phyloP scores from a whole-genome alignment of 2,888 invertebrate species.

The Tyria jacobaeae region DNA sequence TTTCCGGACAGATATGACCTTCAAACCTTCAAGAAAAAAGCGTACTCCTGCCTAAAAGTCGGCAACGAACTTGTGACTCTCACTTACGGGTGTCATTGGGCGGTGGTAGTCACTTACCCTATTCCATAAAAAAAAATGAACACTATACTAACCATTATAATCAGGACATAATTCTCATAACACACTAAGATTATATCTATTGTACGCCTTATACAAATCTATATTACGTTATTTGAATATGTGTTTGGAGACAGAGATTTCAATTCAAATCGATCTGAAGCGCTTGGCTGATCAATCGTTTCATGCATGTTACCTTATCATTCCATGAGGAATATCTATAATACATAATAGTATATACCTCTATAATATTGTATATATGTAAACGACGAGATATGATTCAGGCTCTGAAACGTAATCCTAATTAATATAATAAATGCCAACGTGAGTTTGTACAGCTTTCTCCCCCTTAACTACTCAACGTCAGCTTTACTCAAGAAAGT shows the following conservation, averaged over 20 bases:
- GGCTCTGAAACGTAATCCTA: background rate
- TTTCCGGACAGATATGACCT: no score
- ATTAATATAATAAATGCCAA: background rate
- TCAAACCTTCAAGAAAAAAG: no score
- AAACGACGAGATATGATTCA: background rate
- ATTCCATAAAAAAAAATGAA: no score
- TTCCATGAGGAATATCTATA: constrained; percentile 3
- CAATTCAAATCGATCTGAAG: constrained; percentile 11
- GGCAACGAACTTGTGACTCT: no score
- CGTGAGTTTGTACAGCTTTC: background rate
- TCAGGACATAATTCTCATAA: no score
- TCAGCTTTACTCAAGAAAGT: background rate
- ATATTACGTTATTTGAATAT: constrained; percentile 6
- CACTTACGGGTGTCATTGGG: no score
- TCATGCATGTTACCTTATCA: constrained; percentile 13
- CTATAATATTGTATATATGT: background rate
- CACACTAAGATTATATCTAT: background rate
- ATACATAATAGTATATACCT: background rate
- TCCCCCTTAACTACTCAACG: background rate
- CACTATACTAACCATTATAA: no score
- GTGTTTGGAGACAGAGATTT: constrained; percentile 1
- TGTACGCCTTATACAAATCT: background rate
- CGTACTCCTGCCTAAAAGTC: no score
- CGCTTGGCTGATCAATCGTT: constrained; percentile 17
- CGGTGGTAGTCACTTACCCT: no score